A percentile compares a stretch with the other conserved stretches of the same genome.
These are phyloP conservation scores for Mesochorus sp. DNA, from an alignment of 2,888 invertebrate species.

Conservation along the genomic window DNA sequence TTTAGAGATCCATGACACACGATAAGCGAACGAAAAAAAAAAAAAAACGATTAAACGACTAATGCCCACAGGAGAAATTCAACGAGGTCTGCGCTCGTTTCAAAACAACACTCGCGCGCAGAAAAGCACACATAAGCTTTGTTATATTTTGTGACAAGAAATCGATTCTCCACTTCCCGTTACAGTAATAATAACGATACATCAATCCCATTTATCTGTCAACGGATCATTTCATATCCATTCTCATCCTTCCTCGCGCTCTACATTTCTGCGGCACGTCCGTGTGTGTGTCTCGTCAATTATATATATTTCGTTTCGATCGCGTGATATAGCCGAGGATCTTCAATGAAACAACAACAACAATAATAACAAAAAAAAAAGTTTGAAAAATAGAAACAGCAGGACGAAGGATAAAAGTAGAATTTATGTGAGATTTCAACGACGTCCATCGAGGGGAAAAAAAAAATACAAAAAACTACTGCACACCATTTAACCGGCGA, in stretches of 20 bases:
- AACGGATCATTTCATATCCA: conserved; percentile 17
- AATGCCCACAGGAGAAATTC: neutral
- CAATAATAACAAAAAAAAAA: neutral
- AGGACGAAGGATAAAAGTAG: neutral
- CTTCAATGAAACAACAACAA: neutral
- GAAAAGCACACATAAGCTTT: conserved; percentile 19
- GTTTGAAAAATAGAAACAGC: neutral
- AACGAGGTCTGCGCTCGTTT: conserved; percentile 36
- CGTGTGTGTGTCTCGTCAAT: conserved; percentile 22
- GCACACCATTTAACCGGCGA: too few species aligned
- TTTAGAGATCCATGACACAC: conserved; percentile 16
- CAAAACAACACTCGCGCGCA: neutral
- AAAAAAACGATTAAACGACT: conserved; percentile 48
- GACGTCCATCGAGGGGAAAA: too few species aligned
- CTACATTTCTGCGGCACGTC: neutral
- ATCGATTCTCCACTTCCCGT: conserved; percentile 53
- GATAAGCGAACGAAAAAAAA: too few species aligned
- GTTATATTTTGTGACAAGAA: conserved; percentile 56
- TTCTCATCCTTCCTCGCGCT: conserved; percentile 8
- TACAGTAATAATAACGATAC: conserved; percentile 29
- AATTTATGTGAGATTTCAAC: too few species aligned
- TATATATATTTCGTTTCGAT: conserved; percentile 4
- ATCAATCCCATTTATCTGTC: conserved; percentile 32
- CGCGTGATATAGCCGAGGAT: neutral
- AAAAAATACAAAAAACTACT: too few species aligned